A percentile compares a stretch with the other conserved stretches of the same genome.
These are phyloP conservation scores for Pangasianodon hypophthalmus DNA, from an alignment of 2,113 vertebrate genomes.

Conservation along the genomic window DNA sequence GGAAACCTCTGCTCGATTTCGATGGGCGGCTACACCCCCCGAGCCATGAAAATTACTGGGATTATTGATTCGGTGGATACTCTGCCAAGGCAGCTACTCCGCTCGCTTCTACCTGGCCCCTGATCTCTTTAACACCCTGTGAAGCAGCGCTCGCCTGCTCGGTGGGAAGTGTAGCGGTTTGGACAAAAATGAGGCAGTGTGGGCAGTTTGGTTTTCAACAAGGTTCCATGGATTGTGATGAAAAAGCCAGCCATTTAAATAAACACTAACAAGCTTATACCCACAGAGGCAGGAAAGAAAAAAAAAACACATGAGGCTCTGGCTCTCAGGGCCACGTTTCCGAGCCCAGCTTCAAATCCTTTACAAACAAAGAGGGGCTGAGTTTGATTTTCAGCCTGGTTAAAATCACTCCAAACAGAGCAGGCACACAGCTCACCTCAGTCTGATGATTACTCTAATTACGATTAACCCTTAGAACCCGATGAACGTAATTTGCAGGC, in stretches of 20 bases:
- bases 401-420: constrained; percentile 45
- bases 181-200: constrained; percentile 47
- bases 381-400: constrained; percentile 51
- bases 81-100: constrained; percentile 47
- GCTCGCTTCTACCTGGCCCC: constrained; percentile 44
- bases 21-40: constrained; percentile 39
- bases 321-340: constrained; percentile 21
- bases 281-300: constrained; percentile 27
- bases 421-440: constrained; percentile 44
- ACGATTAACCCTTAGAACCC: constrained; percentile 39
- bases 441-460: constrained; percentile 49
- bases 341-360: constrained; percentile 46
- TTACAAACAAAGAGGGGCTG: constrained; percentile 50
- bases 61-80: constrained; percentile 58
- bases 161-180: constrained; percentile 42
- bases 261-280: constrained; percentile 49
- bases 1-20: constrained; percentile 57
- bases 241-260: constrained; percentile 52
- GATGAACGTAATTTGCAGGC: background rate
- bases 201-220: constrained; percentile 55
- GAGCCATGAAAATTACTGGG: constrained; percentile 51
- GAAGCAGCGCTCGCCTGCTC: constrained; percentile 39
- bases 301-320: constrained; percentile 15
- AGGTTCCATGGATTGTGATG: constrained; percentile 43
- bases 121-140: constrained; percentile 54